Evolutionary conservation across 2,888 invertebrate genomes (phyloP).

Genomic region (Keiferia lycopersicella): DNA sequence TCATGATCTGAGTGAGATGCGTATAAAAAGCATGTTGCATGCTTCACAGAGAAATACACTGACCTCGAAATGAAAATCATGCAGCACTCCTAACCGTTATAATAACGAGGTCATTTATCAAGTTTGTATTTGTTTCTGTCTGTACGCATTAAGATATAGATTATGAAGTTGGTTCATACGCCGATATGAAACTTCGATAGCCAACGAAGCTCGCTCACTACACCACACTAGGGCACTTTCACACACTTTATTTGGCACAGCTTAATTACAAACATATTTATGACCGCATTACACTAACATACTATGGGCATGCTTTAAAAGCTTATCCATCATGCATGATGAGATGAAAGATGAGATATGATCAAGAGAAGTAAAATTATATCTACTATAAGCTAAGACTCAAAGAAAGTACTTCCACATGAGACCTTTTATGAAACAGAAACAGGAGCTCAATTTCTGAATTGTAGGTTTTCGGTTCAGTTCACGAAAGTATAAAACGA

Average conservation of each 20-base stretch:
- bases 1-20: constrained; percentile 47
- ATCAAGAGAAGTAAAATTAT: constrained; percentile 3
- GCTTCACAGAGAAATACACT: constrained; percentile 67
- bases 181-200: constrained; percentile 29
- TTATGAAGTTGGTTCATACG: constrained; percentile 44
- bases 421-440: constrained; percentile 3
- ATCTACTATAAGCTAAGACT: background rate
- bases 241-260: constrained; percentile 29
- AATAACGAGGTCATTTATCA: constrained; percentile 79
- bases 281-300: constrained; percentile 7
- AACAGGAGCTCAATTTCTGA: too few relatives aligned
- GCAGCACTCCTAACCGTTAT: constrained; percentile 74
- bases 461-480: too few relatives aligned
- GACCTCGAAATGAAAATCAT: constrained; percentile 78
- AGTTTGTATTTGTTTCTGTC: constrained; percentile 72
- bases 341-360: constrained; percentile 10
- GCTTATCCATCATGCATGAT: constrained; percentile 10
- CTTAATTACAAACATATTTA: constrained; percentile 33
- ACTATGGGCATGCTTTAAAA: constrained; percentile 19
- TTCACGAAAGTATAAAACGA: too few relatives aligned
- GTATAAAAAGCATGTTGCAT: constrained; percentile 64
- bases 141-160: constrained; percentile 57
- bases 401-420: background rate
- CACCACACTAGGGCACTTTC: constrained; percentile 28
- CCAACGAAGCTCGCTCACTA: constrained; percentile 28